Evolutionary conservation across 92 coral and sea anemone genomes (phyloP), one percentile per base, ranked within the genome.

Genomic region (Ricordea florida): DNA sequence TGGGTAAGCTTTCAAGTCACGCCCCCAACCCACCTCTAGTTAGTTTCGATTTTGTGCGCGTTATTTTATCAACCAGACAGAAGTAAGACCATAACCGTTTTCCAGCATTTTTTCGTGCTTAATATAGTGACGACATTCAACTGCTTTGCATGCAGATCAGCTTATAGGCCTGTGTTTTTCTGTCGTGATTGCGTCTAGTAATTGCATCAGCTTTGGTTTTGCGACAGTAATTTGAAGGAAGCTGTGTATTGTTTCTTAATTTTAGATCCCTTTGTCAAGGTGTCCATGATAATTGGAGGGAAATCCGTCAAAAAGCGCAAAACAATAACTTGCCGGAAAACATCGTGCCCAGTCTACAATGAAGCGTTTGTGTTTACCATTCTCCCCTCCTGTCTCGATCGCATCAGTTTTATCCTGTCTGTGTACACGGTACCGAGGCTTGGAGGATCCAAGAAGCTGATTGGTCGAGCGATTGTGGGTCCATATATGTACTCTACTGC

Each of bases 401-500:
- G 88, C 0, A 92, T 87, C 50, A 91, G 98, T 44, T 82, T 94
- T 62, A 80, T 92, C 41, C n/a, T 92, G 35, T 77, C 98, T 4
- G 96, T 92, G 14, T 66, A 65, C 41, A 85, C 85, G 35, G 81
- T 51, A 5, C 87, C 87, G 62, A 66, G 88, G 63, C 81, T 87
- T 4, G 92, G 89, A n/a, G 92, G 90, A 50, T 48, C 85, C 21
- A 94, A 92, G 56, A 89, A 82, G 49, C 80, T 84, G 69, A 80
- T 92, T 48, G 98, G 98, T 21, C 86, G 91, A 34, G 89, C 92
- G 13, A 76, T 94, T 10, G 91, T 92, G 3, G 98, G 98, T 32
- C 97, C 98, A 0, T 88, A 77, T 45, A 85, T 94, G 98, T 92
- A 88, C 56, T 90, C 94, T 0, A 92, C 98, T 6, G 96, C 94